Evolutionary conservation across 2,888 invertebrate genomes (phyloP).

Genomic region (Aphrophora alni): DNA sequence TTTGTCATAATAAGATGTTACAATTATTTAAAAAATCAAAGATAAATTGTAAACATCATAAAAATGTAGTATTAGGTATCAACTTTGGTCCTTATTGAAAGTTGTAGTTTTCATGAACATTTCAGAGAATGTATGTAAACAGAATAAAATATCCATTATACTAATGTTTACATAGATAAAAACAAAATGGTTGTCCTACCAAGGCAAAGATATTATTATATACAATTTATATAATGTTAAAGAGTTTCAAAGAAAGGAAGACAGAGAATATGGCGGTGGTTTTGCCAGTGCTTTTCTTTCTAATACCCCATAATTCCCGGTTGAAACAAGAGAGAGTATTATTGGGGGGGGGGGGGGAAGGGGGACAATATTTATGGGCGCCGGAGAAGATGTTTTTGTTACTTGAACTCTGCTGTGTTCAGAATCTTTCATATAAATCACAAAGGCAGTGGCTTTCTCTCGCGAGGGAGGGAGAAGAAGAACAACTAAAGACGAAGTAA

Average conservation of each 20-base stretch:
- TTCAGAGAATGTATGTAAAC: too few relatives aligned
- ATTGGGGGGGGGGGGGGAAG: background rate
- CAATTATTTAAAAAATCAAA: too few relatives aligned
- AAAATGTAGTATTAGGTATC: too few relatives aligned
- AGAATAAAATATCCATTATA: too few relatives aligned
- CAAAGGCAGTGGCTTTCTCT: slow-evolving; percentile 10
- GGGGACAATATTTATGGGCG: slow-evolving; percentile 28
- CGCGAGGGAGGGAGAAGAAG: slow-evolving; percentile 7
- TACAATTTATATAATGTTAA: slow-evolving; percentile 11
- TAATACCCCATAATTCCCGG: slow-evolving; percentile 49
- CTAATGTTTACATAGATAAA: too few relatives aligned
- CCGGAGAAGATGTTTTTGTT: slow-evolving; percentile 46
- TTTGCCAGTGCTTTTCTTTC: slow-evolving; percentile 24
- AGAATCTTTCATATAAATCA: slow-evolving; percentile 34
- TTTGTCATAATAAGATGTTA: too few relatives aligned
- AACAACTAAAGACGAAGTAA: slow-evolving; percentile 17
- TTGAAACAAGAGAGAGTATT: background rate
- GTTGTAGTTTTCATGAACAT: too few relatives aligned
- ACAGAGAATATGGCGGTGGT: slow-evolving; percentile 21
- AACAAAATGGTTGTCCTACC: too few relatives aligned
- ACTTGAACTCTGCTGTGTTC: slow-evolving; percentile 44
- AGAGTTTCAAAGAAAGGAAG: slow-evolving; percentile 1
- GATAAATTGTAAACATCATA: too few relatives aligned
- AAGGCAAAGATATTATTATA: too few relatives aligned
- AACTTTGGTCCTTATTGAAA: too few relatives aligned